Evolutionary conservation across 1,140 invertebrate genomes (phyloP), one percentile per base, ranked within the genome.

Genomic region (Leptopilina clavipes): DNA sequence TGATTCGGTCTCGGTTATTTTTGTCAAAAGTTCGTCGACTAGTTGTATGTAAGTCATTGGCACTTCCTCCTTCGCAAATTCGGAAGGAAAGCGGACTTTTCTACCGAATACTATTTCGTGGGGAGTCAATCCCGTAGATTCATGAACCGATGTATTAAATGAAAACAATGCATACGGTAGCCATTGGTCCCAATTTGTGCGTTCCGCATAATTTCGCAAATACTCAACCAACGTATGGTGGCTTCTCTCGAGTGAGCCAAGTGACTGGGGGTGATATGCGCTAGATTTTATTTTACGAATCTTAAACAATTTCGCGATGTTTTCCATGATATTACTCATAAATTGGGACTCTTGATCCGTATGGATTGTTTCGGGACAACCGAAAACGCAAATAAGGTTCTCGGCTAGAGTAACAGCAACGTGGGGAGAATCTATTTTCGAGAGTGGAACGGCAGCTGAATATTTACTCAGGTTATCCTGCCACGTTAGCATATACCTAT

Each of bases 401-500:
- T 52, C 45, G 6, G 12, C 9, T 3, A 52, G n/a, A 9, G 45
- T 12, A 3, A 52, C 45, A 3, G n/a, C n/a, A n/a, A n/a, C n/a
- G n/a, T n/a, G n/a, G n/a, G n/a, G n/a, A n/a, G n/a, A n/a, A n/a
- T n/a, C 45, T 52, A 52, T 52, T 14, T n/a, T n/a, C 14, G 45
- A 11, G 7, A 52, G 14, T 14, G 45, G 45, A 9, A 52, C n/a
- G 7, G 45, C 45, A 52, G 7, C 45, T 12, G n/a, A 52, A 52
- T 52, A 52, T 52, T 52, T 78, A 17, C 84, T 88, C 11, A 88
- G 54, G 19, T 85, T 80, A 74, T 85, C 84, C 84, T 86, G 83
- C 25, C 86, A 52, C 0, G 86, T 86, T 1, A 89, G 54, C 37
- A 88, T 76, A 59, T 87, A 88, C 75, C 78, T 82, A 74, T 87